These are phyloP conservation scores for Holocentrus rufus DNA, from an alignment of 2,797 vertebrate genomes.

Conservation along the genomic window DNA sequence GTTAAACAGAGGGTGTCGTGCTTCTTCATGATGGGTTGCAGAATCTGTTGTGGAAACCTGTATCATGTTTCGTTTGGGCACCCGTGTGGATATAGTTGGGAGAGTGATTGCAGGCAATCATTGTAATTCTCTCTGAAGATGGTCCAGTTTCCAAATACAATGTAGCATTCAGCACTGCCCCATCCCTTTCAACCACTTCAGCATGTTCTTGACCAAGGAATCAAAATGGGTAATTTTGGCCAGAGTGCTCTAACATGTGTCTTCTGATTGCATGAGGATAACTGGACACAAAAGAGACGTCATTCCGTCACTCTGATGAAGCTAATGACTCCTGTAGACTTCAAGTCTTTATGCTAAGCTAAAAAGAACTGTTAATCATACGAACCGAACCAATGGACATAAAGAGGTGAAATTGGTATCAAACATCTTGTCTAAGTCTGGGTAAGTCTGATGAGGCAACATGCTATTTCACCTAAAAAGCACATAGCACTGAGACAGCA, in stretches of 20 bases:
- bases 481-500: background rate
- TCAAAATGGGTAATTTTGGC: slow-evolving; percentile 33
- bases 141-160: slow-evolving; percentile 61
- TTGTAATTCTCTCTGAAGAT: slow-evolving; percentile 56
- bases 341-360: no score
- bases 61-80: slow-evolving; percentile 47
- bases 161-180: slow-evolving; percentile 45
- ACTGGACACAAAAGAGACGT: slow-evolving; percentile 25
- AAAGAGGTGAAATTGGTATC: no score
- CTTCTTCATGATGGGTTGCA: slow-evolving; percentile 51
- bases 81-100: slow-evolving; percentile 59
- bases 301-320: background rate
- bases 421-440: no score
- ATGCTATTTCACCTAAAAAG: no score
- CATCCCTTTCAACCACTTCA: slow-evolving; percentile 42
- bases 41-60: slow-evolving; percentile 50
- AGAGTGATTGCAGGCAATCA: slow-evolving; percentile 66
- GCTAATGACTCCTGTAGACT: no score
- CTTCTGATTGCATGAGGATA: slow-evolving; percentile 28
- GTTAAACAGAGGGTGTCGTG: slow-evolving; percentile 48
- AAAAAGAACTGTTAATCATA: no score
- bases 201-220: slow-evolving; percentile 34
- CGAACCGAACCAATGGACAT: no score
- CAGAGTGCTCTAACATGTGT: slow-evolving; percentile 39
- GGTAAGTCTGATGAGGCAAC: no score